Conservation (phyloP, 2,797 vertebrate species). For the Oreochromis grahami region DNA sequence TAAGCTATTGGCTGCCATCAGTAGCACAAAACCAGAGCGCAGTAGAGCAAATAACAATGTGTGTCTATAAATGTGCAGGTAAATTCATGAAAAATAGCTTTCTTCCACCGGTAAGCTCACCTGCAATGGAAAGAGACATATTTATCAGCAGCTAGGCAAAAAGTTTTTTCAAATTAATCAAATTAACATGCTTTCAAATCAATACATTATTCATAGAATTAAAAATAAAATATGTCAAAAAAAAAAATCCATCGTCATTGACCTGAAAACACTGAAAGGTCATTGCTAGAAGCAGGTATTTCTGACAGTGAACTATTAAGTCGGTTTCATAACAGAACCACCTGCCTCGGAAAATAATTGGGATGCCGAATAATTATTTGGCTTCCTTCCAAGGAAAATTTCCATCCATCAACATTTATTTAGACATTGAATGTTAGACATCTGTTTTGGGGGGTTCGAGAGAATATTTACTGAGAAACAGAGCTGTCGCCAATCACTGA, state of each 20-base stretch:
- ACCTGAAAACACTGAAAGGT: neutral
- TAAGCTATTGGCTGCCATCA: neutral
- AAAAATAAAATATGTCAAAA: neutral
- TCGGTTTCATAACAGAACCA: neutral
- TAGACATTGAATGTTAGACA: slow-evolving; percentile 21
- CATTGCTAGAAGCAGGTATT: neutral
- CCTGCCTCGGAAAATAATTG: neutral
- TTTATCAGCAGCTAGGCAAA: neutral
- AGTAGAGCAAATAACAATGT: neutral
- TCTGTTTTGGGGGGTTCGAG: slow-evolving; percentile 33
- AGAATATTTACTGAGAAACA: slow-evolving; percentile 29
- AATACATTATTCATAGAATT: neutral
- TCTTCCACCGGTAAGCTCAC: neutral
- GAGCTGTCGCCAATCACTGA: slow-evolving; percentile 31
- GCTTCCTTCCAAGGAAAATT: neutral
- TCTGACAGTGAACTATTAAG: neutral
- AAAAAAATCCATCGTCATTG: neutral
- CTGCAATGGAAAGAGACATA: neutral
- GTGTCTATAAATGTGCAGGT: neutral
- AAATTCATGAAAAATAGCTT: neutral
- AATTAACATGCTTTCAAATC: neutral
- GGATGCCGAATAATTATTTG: neutral
- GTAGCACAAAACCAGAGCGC: neutral
- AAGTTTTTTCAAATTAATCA: neutral
- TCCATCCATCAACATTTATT: slow-evolving; percentile 11